phyloP scores from a whole-genome alignment of 2,888 invertebrate genomes.

The Ligdia adustata region DNA sequence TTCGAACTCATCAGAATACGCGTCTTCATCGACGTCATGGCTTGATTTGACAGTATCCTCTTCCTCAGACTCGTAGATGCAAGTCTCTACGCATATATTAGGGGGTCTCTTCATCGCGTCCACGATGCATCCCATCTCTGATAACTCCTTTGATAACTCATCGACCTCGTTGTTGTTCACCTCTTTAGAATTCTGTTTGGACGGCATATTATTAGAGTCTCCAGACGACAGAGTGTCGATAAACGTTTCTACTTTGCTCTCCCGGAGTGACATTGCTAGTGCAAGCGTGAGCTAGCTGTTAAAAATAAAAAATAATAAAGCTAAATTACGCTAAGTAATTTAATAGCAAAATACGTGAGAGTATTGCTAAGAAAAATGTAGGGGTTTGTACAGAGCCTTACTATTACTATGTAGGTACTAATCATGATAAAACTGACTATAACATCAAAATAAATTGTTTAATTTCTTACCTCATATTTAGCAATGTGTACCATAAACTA shows the following conservation, averaged over 20 bases:
- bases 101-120: conserved; percentile 69
- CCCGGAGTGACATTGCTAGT: conserved; percentile 64
- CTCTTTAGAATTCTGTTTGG: conserved; percentile 65
- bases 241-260: conserved; percentile 57
- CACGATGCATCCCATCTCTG: conserved; percentile 78
- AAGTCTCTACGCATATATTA: conserved; percentile 72
- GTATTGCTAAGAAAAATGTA: conserved; percentile 16
- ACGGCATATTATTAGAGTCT: conserved; percentile 66
- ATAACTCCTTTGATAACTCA: conserved; percentile 71
- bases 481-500: no score
- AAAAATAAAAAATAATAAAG: conserved; percentile 30
- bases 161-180: conserved; percentile 79
- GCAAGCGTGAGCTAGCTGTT: conserved; percentile 60
- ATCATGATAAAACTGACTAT: no score
- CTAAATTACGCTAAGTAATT: conserved; percentile 24
- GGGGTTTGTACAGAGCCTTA: background rate
- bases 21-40: conserved; percentile 56
- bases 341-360: conserved; percentile 3
- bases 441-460: no score
- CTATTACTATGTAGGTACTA: no score
- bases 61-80: conserved; percentile 63
- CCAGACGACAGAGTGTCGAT: conserved; percentile 68
- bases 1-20: conserved; percentile 78
- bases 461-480: no score
- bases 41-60: conserved; percentile 41